A percentile compares a stretch with the other conserved stretches of the same genome.
These are phyloP conservation scores for Oscheius sp. DNA, from an alignment of 2,888 invertebrate species.

Conservation along the genomic window DNA sequence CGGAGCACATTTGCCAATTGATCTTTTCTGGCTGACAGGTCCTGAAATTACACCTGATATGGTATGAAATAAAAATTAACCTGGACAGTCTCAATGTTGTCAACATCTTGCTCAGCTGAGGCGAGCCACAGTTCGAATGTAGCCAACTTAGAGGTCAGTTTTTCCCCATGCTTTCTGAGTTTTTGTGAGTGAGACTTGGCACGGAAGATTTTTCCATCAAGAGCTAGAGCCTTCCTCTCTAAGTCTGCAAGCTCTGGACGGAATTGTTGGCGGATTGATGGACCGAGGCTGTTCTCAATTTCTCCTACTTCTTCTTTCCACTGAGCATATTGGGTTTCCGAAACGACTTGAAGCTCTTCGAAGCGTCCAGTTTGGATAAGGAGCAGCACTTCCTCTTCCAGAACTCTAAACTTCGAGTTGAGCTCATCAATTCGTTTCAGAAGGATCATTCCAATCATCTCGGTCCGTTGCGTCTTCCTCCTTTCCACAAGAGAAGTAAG, in stretches of 20 bases:
- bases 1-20: slow-evolving; percentile 27
- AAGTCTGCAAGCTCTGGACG: slow-evolving; percentile 59
- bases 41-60: background rate
- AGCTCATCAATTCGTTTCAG: slow-evolving; percentile 40
- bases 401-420: slow-evolving; percentile 37
- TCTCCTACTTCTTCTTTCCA: slow-evolving; percentile 58
- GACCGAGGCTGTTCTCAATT: slow-evolving; percentile 50
- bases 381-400: slow-evolving; percentile 37
- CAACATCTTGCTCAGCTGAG: slow-evolving; percentile 53
- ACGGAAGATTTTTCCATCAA: slow-evolving; percentile 56
- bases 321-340: slow-evolving; percentile 44
- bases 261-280: slow-evolving; percentile 42
- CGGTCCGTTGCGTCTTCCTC: slow-evolving; percentile 14
- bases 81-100: slow-evolving; percentile 23
- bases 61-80: background rate
- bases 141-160: slow-evolving; percentile 56
- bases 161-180: slow-evolving; percentile 53
- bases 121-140: slow-evolving; percentile 67
- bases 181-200: slow-evolving; percentile 53
- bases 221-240: slow-evolving; percentile 51
- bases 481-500: slow-evolving; percentile 26
- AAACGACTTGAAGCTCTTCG: slow-evolving; percentile 48
- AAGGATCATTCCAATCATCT: slow-evolving; percentile 15
- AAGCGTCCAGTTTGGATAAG: slow-evolving; percentile 46
- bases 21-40: slow-evolving; percentile 9